Percentiles rank a stretch among this genome's conserved stretches.
phyloP scores from a whole-genome alignment of 2,888 invertebrate species.

The Mythimna pallens region DNA sequence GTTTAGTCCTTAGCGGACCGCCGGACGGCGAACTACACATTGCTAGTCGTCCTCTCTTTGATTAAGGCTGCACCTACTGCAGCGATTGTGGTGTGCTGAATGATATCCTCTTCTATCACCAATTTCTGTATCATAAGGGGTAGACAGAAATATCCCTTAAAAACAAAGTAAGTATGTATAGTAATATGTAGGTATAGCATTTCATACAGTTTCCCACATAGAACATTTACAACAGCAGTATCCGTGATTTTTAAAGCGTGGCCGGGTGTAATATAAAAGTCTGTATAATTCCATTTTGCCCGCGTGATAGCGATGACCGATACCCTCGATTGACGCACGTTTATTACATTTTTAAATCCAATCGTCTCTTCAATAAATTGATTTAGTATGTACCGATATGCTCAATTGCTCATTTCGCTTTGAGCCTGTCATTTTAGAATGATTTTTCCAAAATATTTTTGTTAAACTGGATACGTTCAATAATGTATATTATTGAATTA shows the following conservation, averaged over 20 bases:
- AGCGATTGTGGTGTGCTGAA: too few relatives aligned
- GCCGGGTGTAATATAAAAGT: conserved; percentile 15
- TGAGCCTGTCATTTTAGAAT: not conserved
- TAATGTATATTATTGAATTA: not conserved
- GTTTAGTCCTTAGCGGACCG: too few relatives aligned
- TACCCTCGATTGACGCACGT: conserved; percentile 26
- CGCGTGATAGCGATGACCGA: conserved; percentile 6
- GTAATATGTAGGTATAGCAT: too few relatives aligned
- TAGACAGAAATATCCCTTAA: too few relatives aligned
- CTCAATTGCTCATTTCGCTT: not conserved
- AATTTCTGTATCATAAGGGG: not conserved
- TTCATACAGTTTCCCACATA: not conserved
- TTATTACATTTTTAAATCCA: conserved; percentile 36
- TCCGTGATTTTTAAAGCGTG: conserved; percentile 17
- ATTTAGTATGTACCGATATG: not conserved
- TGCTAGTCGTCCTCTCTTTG: too few relatives aligned
- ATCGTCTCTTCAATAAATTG: conserved; percentile 32
- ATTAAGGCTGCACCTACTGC: too few relatives aligned
- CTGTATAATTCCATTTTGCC: conserved; percentile 30
- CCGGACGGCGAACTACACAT: too few relatives aligned
- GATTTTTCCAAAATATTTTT: not conserved
- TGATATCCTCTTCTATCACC: not conserved
- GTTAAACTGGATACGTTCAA: not conserved
- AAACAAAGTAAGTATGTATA: not conserved
- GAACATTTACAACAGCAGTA: conserved; percentile 7